Conservation (phyloP, 2,888 invertebrate genomes). For the Tenodera sinensis region DNA sequence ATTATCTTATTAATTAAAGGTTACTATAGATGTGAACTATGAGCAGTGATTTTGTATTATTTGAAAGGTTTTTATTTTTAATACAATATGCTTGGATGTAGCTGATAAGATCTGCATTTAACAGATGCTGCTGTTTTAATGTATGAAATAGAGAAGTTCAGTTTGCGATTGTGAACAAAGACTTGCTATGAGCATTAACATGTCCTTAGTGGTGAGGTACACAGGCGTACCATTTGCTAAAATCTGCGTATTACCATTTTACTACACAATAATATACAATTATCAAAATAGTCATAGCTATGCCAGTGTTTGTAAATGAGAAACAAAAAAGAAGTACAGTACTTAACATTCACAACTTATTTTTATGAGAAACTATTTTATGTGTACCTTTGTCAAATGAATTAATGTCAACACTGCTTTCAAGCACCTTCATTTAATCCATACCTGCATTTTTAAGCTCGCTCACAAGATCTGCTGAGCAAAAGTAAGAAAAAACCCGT, state of each 20-base stretch:
- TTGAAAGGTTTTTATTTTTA: background rate
- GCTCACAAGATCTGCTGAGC: background rate
- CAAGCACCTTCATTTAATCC: background rate
- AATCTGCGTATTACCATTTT: background rate
- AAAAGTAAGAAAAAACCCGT: background rate
- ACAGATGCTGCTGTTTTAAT: background rate
- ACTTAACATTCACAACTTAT: background rate
- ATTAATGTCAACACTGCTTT: background rate
- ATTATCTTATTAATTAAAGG: background rate
- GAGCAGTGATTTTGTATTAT: background rate
- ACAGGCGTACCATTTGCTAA: background rate
- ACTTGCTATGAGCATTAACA: background rate
- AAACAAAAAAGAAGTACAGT: background rate
- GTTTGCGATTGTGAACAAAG: background rate
- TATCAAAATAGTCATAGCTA: background rate
- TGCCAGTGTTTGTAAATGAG: background rate
- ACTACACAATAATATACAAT: background rate
- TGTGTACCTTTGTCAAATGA: background rate
- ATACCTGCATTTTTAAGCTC: conserved; percentile 1
- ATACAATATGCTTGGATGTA: background rate
- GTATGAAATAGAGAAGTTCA: background rate
- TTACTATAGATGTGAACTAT: background rate
- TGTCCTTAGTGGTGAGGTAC: background rate
- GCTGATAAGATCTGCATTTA: background rate
- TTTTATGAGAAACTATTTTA: background rate